A percentile compares a stretch with the other conserved stretches of the same genome.
Evolutionary conservation across 1,140 invertebrate species (phyloP).

Genomic region (Ips nitidus): DNA sequence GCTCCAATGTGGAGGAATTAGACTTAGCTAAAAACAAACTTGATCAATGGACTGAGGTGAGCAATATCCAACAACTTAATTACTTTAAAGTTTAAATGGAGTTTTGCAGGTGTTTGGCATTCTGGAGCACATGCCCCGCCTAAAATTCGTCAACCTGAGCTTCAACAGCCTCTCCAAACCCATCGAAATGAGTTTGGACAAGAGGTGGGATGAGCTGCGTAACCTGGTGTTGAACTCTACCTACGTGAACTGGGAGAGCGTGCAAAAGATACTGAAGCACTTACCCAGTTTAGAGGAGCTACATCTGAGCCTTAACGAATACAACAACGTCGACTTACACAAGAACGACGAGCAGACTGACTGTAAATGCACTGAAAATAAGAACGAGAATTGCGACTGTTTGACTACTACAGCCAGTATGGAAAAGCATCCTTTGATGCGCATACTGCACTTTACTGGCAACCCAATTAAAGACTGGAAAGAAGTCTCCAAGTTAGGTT

Average conservation of each 20-base stretch:
- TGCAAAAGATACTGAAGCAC: conserved; percentile 73
- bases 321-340: conserved; percentile 65
- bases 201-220: conserved; percentile 63
- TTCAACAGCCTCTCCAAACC: conserved; percentile 78
- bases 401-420: conserved; percentile 47
- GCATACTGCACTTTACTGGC: conserved; percentile 78
- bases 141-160: conserved; percentile 88
- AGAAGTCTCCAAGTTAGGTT: conserved; percentile 73
- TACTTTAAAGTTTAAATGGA: too few species aligned
- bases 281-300: conserved; percentile 83
- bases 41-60: conserved; percentile 80
- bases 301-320: conserved; percentile 87
- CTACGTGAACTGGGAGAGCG: conserved; percentile 77
- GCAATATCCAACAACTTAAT: neutral
- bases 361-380: conserved; percentile 38
- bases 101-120: conserved; percentile 75
- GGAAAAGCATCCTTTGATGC: conserved; percentile 63
- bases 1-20: conserved; percentile 82
- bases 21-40: conserved; percentile 90
- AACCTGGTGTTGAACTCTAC: conserved; percentile 86
- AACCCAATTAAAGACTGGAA: conserved; percentile 81
- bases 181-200: conserved; percentile 52
- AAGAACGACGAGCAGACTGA: conserved; percentile 23
- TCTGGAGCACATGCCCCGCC: conserved; percentile 79
- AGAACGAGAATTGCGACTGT: conserved; percentile 42